Conservation (phyloP, 2,797 vertebrate genomes). For the Gallinago stenura region DNA sequence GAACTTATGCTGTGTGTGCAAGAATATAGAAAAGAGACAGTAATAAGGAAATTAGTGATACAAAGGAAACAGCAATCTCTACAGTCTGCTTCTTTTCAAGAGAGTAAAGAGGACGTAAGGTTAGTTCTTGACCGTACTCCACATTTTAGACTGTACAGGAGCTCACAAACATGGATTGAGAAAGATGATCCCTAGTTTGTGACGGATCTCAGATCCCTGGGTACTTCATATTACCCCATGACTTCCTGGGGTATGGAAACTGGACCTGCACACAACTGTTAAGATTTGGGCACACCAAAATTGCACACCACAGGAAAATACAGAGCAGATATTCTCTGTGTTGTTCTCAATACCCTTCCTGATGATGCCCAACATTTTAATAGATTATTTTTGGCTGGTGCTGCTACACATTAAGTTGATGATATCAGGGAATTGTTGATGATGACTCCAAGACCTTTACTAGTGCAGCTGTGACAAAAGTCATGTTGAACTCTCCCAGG, state of each 20-base stretch:
- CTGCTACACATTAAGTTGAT: background rate
- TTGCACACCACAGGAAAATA: background rate
- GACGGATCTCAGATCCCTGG: background rate
- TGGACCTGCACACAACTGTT: rapidly evolving
- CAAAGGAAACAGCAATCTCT: background rate
- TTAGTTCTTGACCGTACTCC: background rate
- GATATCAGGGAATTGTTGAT: background rate
- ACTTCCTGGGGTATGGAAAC: background rate
- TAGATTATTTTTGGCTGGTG: background rate
- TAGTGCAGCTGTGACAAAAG: background rate
- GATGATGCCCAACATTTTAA: background rate
- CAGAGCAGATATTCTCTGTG: background rate
- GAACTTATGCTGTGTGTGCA: background rate
- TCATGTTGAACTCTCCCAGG: background rate
- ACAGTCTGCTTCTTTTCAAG: background rate
- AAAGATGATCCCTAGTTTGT: background rate
- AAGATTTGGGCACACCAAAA: background rate
- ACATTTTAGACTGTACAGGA: background rate
- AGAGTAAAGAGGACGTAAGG: background rate
- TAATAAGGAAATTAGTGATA: background rate
- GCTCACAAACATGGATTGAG: background rate
- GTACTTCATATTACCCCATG: background rate
- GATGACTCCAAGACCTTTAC: background rate
- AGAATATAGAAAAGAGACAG: background rate
- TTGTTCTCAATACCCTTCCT: background rate